Percentiles rank a stretch among this genome's conserved stretches.
Evolutionary conservation across 2,888 invertebrate genomes (phyloP).

Genomic region (Crocallis elinguaria): DNA sequence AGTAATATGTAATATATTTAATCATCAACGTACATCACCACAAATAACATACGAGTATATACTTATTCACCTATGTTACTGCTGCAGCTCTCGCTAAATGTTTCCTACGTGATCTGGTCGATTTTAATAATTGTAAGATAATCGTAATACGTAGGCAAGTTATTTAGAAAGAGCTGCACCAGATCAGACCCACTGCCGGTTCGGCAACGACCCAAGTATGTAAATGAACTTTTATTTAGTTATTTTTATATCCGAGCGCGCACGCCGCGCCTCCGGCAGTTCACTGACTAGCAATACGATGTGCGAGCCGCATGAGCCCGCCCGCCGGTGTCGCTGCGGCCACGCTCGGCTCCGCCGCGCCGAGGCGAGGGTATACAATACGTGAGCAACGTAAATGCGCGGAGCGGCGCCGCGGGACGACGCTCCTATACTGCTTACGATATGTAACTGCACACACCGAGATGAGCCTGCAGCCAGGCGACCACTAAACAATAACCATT

Average conservation of each 20-base stretch:
- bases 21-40: slow-evolving; percentile 36
- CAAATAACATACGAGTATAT: slow-evolving; percentile 52
- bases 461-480: slow-evolving; percentile 7
- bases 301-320: neutral
- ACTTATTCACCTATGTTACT: slow-evolving; percentile 45
- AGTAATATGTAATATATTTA: slow-evolving; percentile 59
- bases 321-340: neutral
- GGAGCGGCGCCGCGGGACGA: neutral
- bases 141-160: neutral
- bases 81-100: slow-evolving; percentile 5
- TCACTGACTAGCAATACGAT: slow-evolving; percentile 4
- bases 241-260: neutral
- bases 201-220: neutral
- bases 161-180: slow-evolving; percentile 7
- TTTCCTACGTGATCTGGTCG: neutral
- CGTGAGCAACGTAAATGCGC: slow-evolving; percentile 28
- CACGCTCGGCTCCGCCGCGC: too few species aligned
- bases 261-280: neutral
- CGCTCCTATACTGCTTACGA: slow-evolving; percentile 15
- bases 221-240: neutral
- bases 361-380: too few species aligned
- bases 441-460: slow-evolving; percentile 22
- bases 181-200: neutral
- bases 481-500: slow-evolving; percentile 3
- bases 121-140: neutral